Percentiles rank a stretch among this genome's conserved stretches.
Conservation (phyloP, 2,888 invertebrate genomes). For the Tricholauxania praeusta region DNA sequence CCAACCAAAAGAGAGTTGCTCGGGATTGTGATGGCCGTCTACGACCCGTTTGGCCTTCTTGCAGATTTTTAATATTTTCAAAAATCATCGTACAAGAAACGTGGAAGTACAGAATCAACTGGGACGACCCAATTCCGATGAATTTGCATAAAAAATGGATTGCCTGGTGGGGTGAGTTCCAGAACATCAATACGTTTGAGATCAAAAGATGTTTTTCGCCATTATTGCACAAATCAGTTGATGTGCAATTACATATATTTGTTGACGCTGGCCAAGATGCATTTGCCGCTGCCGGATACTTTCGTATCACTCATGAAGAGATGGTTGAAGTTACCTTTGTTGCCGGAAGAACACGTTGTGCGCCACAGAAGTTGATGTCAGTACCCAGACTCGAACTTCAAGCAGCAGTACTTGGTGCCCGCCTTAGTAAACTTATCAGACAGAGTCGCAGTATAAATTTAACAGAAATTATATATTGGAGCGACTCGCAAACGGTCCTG, state of each 20-base stretch:
- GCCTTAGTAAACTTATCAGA: slow-evolving; percentile 23
- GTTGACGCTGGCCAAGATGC: no score
- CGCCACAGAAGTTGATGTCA: slow-evolving; percentile 28
- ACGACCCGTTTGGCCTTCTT: slow-evolving; percentile 29
- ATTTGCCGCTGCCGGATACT: no score
- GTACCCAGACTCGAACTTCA: slow-evolving; percentile 35
- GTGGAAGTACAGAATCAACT: slow-evolving; percentile 21
- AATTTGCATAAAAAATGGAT: slow-evolving; percentile 5
- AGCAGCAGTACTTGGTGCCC: slow-evolving; percentile 34
- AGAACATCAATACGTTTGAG: no score
- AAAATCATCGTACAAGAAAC: slow-evolving; percentile 18
- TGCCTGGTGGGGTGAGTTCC: slow-evolving; percentile 1
- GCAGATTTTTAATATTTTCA: slow-evolving; percentile 23
- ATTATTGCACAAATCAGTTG: slow-evolving; percentile 11
- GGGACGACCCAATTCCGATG: slow-evolving; percentile 10
- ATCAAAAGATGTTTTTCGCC: no score
- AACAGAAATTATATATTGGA: slow-evolving; percentile 17
- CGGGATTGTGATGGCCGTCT: slow-evolving; percentile 25
- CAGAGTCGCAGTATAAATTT: not conserved
- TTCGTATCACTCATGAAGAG: no score
- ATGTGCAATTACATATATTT: not conserved
- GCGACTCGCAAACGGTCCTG: slow-evolving; percentile 30
- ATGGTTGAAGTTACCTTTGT: slow-evolving; percentile 19
- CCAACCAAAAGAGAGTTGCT: slow-evolving; percentile 39
- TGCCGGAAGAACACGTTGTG: slow-evolving; percentile 24